Evolutionary conservation across 2,888 invertebrate species (phyloP), one percentile per base, ranked within the genome.

Genomic region (Junonia oenone): DNA sequence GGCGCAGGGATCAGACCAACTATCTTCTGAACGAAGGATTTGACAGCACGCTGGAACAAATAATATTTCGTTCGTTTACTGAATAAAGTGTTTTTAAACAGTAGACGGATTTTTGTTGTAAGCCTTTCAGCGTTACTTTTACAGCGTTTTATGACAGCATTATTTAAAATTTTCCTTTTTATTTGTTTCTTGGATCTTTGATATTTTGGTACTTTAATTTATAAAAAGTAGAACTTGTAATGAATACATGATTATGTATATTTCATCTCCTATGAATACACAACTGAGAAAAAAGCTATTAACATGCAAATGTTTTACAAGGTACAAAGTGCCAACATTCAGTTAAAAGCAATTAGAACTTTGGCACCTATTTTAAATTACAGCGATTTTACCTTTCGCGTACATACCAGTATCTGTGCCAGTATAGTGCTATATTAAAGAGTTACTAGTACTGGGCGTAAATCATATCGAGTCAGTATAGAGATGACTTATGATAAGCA

Each of bases 251-350:
- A 37, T 46, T 38, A 53, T 53, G 38, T 37, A 53, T 46, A 46
- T 53, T 53, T 13, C n/a, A 2, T 45, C 6, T 27, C 27, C 45
- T 45, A 19, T 37, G 45, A 46, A 37, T 14, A 29, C 50, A 57
- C n/a, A 46, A 35, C 13, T 46, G 46, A 45, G 27, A 54, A 54
- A 51, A 51, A 51, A 47, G 47, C 43, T 47, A 58, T 58, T 58
- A 58, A 55, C 48, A 58, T 58, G 58, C 37, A 45, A 58, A 58
- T 58, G 38, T 29, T 38, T 51, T 45, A 38, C 17, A 31, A 13
- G 46, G 38, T 31, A 40, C 50, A 17, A 29, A 27, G 6, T n/a
- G n/a, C n/a, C n/a, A n/a, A n/a, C n/a, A n/a, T n/a, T n/a, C n/a
- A n/a, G n/a, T n/a, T n/a, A n/a, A 46, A 46, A 37, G 46, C 19